These are phyloP conservation scores for Kryptolebias ocellatus DNA, from an alignment of 2,797 vertebrate genomes.

Conservation along the genomic window DNA sequence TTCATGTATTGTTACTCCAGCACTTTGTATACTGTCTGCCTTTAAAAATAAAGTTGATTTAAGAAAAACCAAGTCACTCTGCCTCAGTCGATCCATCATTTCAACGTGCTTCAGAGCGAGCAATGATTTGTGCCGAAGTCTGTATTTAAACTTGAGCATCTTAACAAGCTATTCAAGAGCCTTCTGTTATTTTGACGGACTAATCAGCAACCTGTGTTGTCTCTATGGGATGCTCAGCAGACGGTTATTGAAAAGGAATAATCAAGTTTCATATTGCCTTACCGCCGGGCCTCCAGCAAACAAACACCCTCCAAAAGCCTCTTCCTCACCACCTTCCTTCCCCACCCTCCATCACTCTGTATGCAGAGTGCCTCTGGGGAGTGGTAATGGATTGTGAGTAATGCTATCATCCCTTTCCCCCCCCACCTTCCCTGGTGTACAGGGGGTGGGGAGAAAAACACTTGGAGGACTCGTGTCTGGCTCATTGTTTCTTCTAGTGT, in stretches of 20 bases:
- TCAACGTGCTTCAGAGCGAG: constrained; percentile 21
- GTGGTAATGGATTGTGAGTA: constrained; percentile 82
- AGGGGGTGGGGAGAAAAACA: constrained; percentile 51
- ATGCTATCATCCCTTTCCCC: constrained; percentile 73
- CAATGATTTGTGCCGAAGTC: constrained; percentile 36
- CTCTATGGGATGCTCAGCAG: constrained; percentile 51
- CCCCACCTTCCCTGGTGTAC: constrained; percentile 53
- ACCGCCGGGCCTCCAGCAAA: constrained; percentile 46
- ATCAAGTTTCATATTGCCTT: constrained; percentile 70
- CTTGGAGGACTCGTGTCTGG: constrained; percentile 66
- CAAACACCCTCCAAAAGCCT: constrained; percentile 47
- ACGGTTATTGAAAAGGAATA: constrained; percentile 71
- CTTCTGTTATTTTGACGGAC: constrained; percentile 54
- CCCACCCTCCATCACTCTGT: constrained; percentile 44
- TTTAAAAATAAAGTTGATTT: constrained; percentile 61
- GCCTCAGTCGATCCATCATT: constrained; percentile 51
- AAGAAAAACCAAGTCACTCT: constrained; percentile 24
- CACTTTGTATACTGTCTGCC: constrained; percentile 73
- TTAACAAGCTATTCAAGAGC: constrained; percentile 60
- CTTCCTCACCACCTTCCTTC: constrained; percentile 8
- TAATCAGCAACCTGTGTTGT: constrained; percentile 56
- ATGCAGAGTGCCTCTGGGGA: constrained; percentile 70
- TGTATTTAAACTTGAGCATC: constrained; percentile 57
- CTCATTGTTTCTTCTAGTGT: constrained; percentile 72
- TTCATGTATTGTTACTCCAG: constrained; percentile 62